Percentiles rank a stretch among this genome's conserved stretches.
Evolutionary conservation across 2,888 invertebrate species (phyloP).

Genomic region (Torymus auratus): DNA sequence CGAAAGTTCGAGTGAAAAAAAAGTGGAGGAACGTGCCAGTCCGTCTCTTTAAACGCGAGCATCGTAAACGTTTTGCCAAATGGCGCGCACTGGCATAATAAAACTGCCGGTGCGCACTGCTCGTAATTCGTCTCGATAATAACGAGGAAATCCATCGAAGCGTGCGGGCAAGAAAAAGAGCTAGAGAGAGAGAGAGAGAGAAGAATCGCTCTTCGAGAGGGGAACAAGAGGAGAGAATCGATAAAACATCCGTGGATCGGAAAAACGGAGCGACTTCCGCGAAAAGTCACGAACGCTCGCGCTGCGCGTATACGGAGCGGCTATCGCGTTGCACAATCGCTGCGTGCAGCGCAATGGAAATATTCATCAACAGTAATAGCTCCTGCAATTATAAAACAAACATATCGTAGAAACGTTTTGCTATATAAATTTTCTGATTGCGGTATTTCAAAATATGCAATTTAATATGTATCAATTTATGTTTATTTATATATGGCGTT

Average conservation of each 20-base stretch:
- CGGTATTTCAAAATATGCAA: too few relatives aligned
- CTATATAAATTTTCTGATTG: too few relatives aligned
- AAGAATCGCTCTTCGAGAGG: not conserved
- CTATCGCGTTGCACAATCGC: constrained; percentile 40
- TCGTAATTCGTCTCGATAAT: constrained; percentile 44
- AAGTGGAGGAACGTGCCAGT: not conserved
- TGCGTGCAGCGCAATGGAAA: constrained; percentile 1
- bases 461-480: too few relatives aligned
- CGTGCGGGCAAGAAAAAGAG: not conserved
- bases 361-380: not conserved
- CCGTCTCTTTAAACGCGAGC: not conserved
- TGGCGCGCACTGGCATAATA: constrained; percentile 1
- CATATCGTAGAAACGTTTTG: too few relatives aligned
- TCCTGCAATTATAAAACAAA: too few relatives aligned
- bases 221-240: constrained; percentile 3
- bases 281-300: constrained; percentile 37
- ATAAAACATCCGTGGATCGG: constrained; percentile 20
- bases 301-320: not conserved
- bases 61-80: constrained; percentile 28
- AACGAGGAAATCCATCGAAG: constrained; percentile 22
- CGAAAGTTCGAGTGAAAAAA: constrained; percentile 19
- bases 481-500: too few relatives aligned
- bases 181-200: not conserved
- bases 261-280: constrained; percentile 36
- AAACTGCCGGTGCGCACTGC: constrained; percentile 11